Evolutionary conservation across 2,797 vertebrate species (phyloP).

Genomic region (Enteromius argenteus): DNA sequence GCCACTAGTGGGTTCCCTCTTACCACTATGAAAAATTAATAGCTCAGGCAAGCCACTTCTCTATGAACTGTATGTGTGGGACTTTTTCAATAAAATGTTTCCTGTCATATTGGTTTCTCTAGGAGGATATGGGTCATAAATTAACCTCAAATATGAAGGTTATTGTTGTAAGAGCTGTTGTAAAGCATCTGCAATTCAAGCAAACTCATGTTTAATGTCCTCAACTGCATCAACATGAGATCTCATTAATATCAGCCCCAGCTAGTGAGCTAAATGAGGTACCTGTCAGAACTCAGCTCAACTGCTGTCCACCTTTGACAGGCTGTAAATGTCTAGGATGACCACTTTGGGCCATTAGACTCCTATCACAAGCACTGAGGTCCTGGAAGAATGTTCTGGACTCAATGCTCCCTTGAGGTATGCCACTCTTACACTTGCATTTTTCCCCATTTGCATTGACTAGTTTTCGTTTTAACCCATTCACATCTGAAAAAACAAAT

Average conservation of each 20-base stretch:
- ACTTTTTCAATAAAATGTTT: background rate
- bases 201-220: background rate
- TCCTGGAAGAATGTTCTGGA: slow-evolving; percentile 42
- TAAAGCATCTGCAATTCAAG: background rate
- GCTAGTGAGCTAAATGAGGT: slow-evolving; percentile 42
- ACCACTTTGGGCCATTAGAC: slow-evolving; percentile 52
- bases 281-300: slow-evolving; percentile 49
- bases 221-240: slow-evolving; percentile 17
- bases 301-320: slow-evolving; percentile 40
- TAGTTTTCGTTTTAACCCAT: slow-evolving; percentile 1
- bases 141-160: background rate
- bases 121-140: background rate
- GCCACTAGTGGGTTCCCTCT: slow-evolving; percentile 58
- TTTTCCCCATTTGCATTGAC: background rate
- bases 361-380: slow-evolving; percentile 31
- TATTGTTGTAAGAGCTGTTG: background rate
- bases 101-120: slow-evolving; percentile 4
- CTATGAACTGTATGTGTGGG: background rate
- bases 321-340: slow-evolving; percentile 22
- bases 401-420: slow-evolving; percentile 47
- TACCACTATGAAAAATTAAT: slow-evolving; percentile 72
- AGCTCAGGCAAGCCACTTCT: slow-evolving; percentile 27
- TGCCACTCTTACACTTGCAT: slow-evolving; percentile 47
- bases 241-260: slow-evolving; percentile 45
- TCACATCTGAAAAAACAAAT: slow-evolving; percentile 27